Base-by-base conservation (phyloP, 2,113 vertebrate genomes). In the Heteronetta atricapilla region DNA sequence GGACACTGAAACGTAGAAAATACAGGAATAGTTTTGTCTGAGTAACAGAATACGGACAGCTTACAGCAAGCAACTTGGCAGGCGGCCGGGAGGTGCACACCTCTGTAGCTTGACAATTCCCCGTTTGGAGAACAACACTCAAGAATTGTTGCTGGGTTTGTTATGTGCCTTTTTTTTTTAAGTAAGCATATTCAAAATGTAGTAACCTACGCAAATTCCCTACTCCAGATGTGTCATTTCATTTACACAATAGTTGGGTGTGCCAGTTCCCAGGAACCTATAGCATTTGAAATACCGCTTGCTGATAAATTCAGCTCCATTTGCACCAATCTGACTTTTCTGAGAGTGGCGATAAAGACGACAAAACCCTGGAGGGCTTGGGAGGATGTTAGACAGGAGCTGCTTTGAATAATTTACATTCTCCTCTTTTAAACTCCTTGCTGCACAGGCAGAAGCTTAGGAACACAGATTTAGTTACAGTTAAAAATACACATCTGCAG, bases 51-150 rank as follows among this genome's bases (percentile, higher is more conserved):
- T 13, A 25, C 6, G 33, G 53, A 46, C 19, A 46, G 34, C 34
- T 56, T 56, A 5, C 16, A 58, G 13, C 7, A 48, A 22, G 40
- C 14, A 48, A 42, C 19, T 62, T 33, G 34, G 46, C 28, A 31
- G 8, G 8, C 34, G 5, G 59, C 50, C 33, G 22, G 40, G 20
- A 68, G 23, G 50, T 25, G 50, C 14, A 14, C 34, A 26, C 5
- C 48, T 64, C 42, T n/a, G 11, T 23, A 38, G 33, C 11, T 2
- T 0, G 29, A 34, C 52, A 73, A 28, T 23, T 29, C 17, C 50
- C 36, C 11, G 13, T 4, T 7, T 31, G 34, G 28, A 20, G 16
- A 85, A 19, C 1, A 44, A 4, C 0, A 11, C 34, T 56, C 50
- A 56, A 0, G 0, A 68, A 58, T 23, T 10, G 5, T 48, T 62